Evolutionary conservation across 2,888 invertebrate genomes (phyloP), one percentile per base, ranked within the genome.

Genomic region (Melieria crassipennis): DNA sequence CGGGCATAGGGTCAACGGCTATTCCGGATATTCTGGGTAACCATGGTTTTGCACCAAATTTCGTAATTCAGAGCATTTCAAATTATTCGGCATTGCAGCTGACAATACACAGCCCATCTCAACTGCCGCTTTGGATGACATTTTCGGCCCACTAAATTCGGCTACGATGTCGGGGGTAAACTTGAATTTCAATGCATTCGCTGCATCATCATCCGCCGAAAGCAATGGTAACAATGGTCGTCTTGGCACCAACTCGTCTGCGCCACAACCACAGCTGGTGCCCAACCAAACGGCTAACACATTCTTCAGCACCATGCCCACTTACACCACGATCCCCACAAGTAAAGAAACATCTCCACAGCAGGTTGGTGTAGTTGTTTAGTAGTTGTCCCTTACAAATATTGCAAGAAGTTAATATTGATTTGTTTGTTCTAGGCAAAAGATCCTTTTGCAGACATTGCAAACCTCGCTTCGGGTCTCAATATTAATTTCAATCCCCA

Each of bases 401-500:
- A 56, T 45, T 52, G 16, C 66, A 46, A 52, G 66, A 13, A 10
- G 4, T 65, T 16, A 11, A 11, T 10, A 52, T 45, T 56, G 1
- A n/a, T 52, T n/a, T 65, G 45, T 45, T 47, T 63, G 52, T 76
- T 75, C 58, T 68, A 83, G 80, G 71, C 82, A 11, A 87, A 87
- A 76, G 94, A 94, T 85, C 93, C 94, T 5, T 94, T 94, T 83
- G 91, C 92, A 2, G 93, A 93, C 81, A 88, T 94, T 46, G 91
- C 91, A 70, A 86, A 88, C 75, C 77, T 88, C 70, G 86, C 86
- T 9, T 83, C 85, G 6, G 84, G 83, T 30, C 78, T 87, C 13
- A 86, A 87, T 73, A 84, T 87, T 45, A 85, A 84, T 74, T 86
- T 87, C 73, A 82, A 83, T 73, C 82, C 85, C n/a, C 83, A 78